Evolutionary conservation across 2,888 invertebrate genomes (phyloP).

Genomic region (Mythimna vitellina): DNA sequence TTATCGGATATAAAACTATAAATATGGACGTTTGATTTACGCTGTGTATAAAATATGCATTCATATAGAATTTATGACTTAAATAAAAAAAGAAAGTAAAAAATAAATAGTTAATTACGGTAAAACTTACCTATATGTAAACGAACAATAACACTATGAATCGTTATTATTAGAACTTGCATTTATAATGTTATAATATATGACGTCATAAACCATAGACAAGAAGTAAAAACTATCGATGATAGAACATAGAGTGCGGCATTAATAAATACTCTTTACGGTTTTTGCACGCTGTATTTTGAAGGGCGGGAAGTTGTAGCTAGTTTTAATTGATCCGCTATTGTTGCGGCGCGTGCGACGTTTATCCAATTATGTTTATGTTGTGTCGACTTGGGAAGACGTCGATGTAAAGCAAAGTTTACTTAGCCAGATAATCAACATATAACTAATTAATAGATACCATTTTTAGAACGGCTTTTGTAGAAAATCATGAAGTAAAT

Average conservation of each 20-base stretch:
- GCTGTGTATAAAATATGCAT: constrained; percentile 15
- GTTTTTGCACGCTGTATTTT: constrained; percentile 39
- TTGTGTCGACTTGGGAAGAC: constrained; percentile 46
- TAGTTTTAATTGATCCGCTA: constrained; percentile 61
- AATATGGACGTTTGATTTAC: constrained; percentile 13
- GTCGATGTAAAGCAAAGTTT: constrained; percentile 33
- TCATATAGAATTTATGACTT: background rate
- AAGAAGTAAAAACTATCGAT: constrained; percentile 43
- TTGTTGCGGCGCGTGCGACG: constrained; percentile 59
- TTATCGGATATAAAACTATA: constrained; percentile 21
- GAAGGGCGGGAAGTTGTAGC: constrained; percentile 49
- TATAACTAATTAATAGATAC: constrained; percentile 29
- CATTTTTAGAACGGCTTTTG: constrained; percentile 6
- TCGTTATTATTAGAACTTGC: constrained; percentile 8
- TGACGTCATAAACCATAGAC: constrained; percentile 32
- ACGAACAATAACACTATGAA: constrained; percentile 17
- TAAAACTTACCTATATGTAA: constrained; percentile 10
- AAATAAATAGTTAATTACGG: constrained; percentile 4
- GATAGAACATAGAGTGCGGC: constrained; percentile 26
- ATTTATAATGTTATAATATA: constrained; percentile 7
- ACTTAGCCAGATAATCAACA: constrained; percentile 26
- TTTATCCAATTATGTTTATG: constrained; percentile 61
- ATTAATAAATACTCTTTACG: constrained; percentile 36
- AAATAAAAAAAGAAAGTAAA: constrained; percentile 1
- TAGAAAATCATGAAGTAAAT: background rate